Evolutionary conservation across 2,888 invertebrate genomes (phyloP), one percentile per base, ranked within the genome.

Genomic region (Acronicta alni): DNA sequence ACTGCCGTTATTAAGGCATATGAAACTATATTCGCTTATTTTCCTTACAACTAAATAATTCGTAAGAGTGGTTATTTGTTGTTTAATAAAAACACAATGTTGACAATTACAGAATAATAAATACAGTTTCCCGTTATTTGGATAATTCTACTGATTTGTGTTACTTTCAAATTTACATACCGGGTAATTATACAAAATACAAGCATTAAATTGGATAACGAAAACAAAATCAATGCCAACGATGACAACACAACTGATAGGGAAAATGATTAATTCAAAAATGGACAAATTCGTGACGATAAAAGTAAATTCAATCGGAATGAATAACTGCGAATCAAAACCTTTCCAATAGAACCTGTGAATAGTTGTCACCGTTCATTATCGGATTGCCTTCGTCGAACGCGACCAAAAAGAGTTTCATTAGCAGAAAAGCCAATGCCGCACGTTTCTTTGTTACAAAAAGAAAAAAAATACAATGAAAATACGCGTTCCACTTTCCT

Each of bases 401-500:
- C 81, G 80, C 75, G 77, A 84, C 72, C 51, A 65, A 74, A 82
- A 88, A 88, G 86, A 87, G 83, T 88, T 89, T 89, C 89, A 89
- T 90, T 88, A 89, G 82, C 75, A 80, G 76, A 82, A 88, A 83
- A 88, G 87, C 85, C 82, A 83, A 86, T 85, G 76, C 60, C 73
- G 77, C 67, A 76, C 53, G 65, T 68, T 80, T 78, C 86, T 89
- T 89, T 89, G 89, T 89, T 82, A 75, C 60, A 60, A 70, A 59
- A 72, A 64, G 67, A 73, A 74, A 63, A 77, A 80, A 86, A 84
- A 84, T 84, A 81, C 82, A 75, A 83, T 81, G 77, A 86, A 88
- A 86, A 86, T 82, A 83, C 86, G 83, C 83, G 89, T 79, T 87
- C 90, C 80, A 89, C 78, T 89, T 89, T 88, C 80, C 73, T 80